Evolutionary conservation across 2,113 vertebrate genomes (phyloP).

Genomic region (Lepus europaeus): DNA sequence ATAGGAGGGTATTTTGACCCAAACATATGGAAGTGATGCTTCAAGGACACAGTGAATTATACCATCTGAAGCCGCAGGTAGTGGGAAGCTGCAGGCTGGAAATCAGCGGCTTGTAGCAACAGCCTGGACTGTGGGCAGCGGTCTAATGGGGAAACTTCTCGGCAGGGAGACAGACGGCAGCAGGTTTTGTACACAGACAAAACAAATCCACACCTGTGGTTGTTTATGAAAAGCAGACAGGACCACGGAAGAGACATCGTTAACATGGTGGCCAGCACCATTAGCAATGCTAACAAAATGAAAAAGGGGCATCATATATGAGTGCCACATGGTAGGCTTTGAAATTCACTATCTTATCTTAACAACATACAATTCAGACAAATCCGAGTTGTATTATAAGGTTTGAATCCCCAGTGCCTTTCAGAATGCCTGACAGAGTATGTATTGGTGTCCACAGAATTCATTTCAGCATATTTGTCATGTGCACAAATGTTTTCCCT

Average conservation of each 20-base stretch:
- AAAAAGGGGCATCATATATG: neutral
- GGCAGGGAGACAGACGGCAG: neutral
- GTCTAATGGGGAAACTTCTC: constrained; percentile 32
- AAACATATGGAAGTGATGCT: neutral
- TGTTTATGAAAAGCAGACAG: constrained; percentile 43
- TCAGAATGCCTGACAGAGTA: neutral
- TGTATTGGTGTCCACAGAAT: neutral
- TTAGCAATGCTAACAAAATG: neutral
- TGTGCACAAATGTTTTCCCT: neutral
- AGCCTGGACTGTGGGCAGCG: neutral
- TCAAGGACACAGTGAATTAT: constrained; percentile 36
- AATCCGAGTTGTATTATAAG: neutral
- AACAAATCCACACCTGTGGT: constrained; percentile 47
- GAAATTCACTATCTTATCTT: neutral
- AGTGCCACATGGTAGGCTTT: neutral
- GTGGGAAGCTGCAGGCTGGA: neutral
- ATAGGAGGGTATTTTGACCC: neutral
- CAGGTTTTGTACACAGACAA: neutral
- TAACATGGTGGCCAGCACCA: neutral
- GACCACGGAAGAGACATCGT: neutral
- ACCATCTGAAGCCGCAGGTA: neutral
- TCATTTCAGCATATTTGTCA: neutral
- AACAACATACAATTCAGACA: neutral
- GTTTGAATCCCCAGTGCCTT: neutral
- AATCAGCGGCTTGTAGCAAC: neutral